phyloP scores from a whole-genome alignment of 2,113 vertebrate genomes.

The Percina caprodes region DNA sequence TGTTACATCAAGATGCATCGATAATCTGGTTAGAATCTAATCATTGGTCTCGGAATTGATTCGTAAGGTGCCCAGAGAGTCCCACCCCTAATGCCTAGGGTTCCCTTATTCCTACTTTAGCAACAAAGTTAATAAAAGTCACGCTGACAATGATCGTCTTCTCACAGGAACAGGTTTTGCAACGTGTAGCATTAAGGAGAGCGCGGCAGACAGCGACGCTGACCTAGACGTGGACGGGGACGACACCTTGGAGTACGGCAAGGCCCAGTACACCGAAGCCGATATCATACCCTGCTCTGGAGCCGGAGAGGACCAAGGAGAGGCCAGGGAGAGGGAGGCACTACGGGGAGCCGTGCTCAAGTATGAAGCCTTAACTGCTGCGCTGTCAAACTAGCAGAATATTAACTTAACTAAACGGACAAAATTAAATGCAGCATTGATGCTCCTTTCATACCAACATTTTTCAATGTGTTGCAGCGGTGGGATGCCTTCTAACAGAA shows the following conservation, averaged over 20 bases:
- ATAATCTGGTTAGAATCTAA: too few relatives aligned
- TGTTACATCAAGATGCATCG: too few relatives aligned
- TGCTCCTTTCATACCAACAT: neutral
- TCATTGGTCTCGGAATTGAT: too few relatives aligned
- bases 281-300: slow-evolving; percentile 98
- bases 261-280: slow-evolving; percentile 98
- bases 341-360: slow-evolving; percentile 97
- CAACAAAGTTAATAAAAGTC: neutral
- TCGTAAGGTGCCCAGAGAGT: too few relatives aligned
- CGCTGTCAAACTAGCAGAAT: neutral
- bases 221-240: slow-evolving; percentile 99
- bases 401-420: too few relatives aligned
- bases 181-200: slow-evolving; percentile 97
- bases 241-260: slow-evolving; percentile 98
- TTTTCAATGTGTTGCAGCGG: slow-evolving; percentile 86
- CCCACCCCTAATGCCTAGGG: too few relatives aligned
- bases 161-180: slow-evolving; percentile 94
- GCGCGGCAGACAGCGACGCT: slow-evolving; percentile 95
- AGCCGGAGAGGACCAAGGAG: slow-evolving; percentile 97
- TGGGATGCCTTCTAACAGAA: slow-evolving; percentile 95
- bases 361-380: slow-evolving; percentile 78
- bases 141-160: neutral
- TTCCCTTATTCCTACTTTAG: neutral
- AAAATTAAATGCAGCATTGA: neutral
- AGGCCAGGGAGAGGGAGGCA: slow-evolving; percentile 97